phyloP scores from a whole-genome alignment of 2,797 vertebrate species.

The Lepus townsendii region DNA sequence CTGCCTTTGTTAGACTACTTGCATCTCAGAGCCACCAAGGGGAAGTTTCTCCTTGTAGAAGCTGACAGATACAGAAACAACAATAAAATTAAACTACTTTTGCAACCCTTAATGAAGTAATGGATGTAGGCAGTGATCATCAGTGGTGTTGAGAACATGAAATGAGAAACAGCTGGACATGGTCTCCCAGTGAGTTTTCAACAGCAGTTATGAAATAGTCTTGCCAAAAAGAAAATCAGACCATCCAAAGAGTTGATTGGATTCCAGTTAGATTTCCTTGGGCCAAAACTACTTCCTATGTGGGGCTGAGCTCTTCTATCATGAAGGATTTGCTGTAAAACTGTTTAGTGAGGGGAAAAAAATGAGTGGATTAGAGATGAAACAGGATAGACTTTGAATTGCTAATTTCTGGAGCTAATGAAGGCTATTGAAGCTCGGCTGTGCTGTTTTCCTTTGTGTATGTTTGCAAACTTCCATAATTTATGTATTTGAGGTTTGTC shows the following conservation, averaged over 20 bases:
- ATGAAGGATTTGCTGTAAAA: background rate
- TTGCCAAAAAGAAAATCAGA: background rate
- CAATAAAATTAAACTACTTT: background rate
- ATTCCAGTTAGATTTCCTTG: background rate
- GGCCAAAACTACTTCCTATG: background rate
- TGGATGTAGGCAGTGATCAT: background rate
- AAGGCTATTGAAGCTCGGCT: background rate
- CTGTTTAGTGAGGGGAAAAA: background rate
- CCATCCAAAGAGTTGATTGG: background rate
- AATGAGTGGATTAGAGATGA: background rate
- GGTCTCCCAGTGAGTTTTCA: background rate
- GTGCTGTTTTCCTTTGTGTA: background rate
- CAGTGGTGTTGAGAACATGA: background rate
- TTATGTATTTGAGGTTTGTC: background rate
- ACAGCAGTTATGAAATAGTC: background rate
- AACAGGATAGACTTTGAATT: background rate
- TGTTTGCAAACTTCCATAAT: background rate
- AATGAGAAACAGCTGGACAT: background rate
- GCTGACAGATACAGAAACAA: background rate
- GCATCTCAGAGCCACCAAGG: background rate
- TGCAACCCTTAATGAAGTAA: constrained; percentile 6
- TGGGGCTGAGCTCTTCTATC: background rate
- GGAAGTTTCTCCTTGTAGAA: background rate
- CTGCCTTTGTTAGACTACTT: background rate
- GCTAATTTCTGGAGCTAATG: background rate